Base-by-base conservation (phyloP, 2,797 vertebrate genomes). In the Tangara arthus region DNA sequence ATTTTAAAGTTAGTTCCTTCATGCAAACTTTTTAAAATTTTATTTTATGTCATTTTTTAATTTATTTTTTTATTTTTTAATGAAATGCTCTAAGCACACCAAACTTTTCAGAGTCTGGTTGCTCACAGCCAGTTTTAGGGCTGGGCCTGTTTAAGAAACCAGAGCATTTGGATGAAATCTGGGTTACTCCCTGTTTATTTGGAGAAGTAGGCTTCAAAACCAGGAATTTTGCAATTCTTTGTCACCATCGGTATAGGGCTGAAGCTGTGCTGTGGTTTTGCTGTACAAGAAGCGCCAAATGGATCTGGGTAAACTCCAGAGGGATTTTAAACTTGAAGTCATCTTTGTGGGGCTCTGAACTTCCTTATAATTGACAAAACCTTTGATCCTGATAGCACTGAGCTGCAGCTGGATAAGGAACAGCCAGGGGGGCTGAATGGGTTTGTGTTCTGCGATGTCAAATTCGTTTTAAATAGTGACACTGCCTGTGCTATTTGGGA, bases 371-470 rank as follows among this genome's bases (percentile, higher is more conserved):
- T 4, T 32, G 21, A n/a, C 16, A 49, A 47, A 66, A 5, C 12
- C 34, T 39, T 69, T 47, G 4, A 1, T 15, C 49, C 5, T 4
- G 30, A 30, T 35, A 20, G 8, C 0, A 0, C 52, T 2, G 60
- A 77, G 60, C 35, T 41, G 35, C 87, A 32, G 71, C 68, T 16
- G 66, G 68, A 1, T 14, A 14, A 39, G 1, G 3, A 76, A 8
- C 16, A 16, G 28, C 35, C 13, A 3, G 21, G 1, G 50, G 50
- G 22, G 3, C 65, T 12, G 28, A 26, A 39, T 0, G 15, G 32
- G 41, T 28, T 22, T 27, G 53, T 11, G 52, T 68, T 66, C 65
- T 30, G 73, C 37, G 2, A 8, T 17, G 56, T 68, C 49, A 32
- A 44, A 93, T 76, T 11, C 0, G 0, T 75, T 81, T 72, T 21